phyloP scores from a whole-genome alignment of 2,113 vertebrate genomes.

The Polypterus bichir region DNA sequence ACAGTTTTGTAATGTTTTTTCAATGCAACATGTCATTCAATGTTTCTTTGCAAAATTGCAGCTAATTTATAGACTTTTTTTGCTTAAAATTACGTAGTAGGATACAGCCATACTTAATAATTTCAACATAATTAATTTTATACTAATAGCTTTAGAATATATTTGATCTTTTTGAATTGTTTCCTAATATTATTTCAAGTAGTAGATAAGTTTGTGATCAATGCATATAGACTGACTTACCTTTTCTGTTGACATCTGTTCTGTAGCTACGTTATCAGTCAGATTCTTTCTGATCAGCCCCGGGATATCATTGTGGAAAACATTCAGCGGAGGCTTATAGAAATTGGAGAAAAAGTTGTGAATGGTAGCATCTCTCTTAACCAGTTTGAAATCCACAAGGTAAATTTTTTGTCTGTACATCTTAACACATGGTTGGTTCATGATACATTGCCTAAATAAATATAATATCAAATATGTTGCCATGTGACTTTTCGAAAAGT shows the following conservation, averaged over 20 bases:
- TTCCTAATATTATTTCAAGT: no score
- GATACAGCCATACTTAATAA: no score
- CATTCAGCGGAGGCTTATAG: conserved; percentile 82
- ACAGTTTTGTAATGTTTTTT: no score
- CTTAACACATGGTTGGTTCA: not conserved
- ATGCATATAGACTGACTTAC: not conserved
- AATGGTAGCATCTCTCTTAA: conserved; percentile 57
- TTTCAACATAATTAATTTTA: no score
- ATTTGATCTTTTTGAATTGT: no score
- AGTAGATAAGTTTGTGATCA: no score
- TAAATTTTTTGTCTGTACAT: conserved; percentile 28
- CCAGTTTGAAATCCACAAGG: conserved; percentile 94
- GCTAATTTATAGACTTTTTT: no score
- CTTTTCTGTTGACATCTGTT: conserved; percentile 12
- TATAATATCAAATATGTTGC: not conserved
- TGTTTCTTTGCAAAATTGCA: no score
- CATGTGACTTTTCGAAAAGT: no score
- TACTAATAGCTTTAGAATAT: no score
- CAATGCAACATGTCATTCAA: no score
- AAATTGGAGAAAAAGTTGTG: conserved; percentile 79
- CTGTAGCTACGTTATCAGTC: conserved; percentile 80
- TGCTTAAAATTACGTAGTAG: no score
- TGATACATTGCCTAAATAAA: not conserved
- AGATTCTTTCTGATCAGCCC: conserved; percentile 89
- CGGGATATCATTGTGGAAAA: conserved; percentile 87